Base-by-base conservation (phyloP, 2,113 vertebrate genomes). In the Tragelaphus scriptus region DNA sequence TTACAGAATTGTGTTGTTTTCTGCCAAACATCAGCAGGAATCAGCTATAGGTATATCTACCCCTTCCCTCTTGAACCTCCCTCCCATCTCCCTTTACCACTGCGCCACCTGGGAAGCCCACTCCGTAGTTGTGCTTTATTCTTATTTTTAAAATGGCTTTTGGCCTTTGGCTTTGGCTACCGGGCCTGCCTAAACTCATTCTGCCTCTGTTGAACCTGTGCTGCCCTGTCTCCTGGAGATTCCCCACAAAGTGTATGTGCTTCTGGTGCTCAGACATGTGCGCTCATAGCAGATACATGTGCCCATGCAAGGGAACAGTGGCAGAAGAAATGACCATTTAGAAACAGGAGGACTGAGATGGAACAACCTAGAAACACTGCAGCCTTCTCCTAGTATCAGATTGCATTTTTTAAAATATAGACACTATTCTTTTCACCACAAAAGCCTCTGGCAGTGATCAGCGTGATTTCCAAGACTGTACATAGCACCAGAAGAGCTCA, bases 401-500 rank as follows among this genome's bases (percentile, higher is more conserved):
- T 84, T 47, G 71, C 23, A 68, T 55, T 47, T 87, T 55, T 56
- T 53, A 6, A 94, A 93, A 55, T 68, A 86, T 55, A 68, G 81
- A 91, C 61, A 93, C n/a, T 82, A 25, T 97, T 97, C 56, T 97
- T 96, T 96, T 89, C 14, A 91, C 49, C 80, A 21, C 51, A 61
- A 96, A 96, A 88, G 80, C 84, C 77, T 65, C 71, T 96, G 89
- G 93, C 93, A 90, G 47, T 49, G 79, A 86, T 77, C 6, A 89
- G 65, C 13, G 1, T 92, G 93, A 90, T 94, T 95, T 97, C 79
- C 36, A 96, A 93, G 94, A 90, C 40, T 47, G 59, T 85, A 36
- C 80, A 79, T 79, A 68, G 63, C 96, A 95, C 91, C 93, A 85
- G 95, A 93, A 95, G 63, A 94, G 51, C 81, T 87, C 91, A 90